Evolutionary conservation across 2,797 vertebrate species (phyloP), one percentile per base, ranked within the genome.

Genomic region (Micromesistius poutassou): DNA sequence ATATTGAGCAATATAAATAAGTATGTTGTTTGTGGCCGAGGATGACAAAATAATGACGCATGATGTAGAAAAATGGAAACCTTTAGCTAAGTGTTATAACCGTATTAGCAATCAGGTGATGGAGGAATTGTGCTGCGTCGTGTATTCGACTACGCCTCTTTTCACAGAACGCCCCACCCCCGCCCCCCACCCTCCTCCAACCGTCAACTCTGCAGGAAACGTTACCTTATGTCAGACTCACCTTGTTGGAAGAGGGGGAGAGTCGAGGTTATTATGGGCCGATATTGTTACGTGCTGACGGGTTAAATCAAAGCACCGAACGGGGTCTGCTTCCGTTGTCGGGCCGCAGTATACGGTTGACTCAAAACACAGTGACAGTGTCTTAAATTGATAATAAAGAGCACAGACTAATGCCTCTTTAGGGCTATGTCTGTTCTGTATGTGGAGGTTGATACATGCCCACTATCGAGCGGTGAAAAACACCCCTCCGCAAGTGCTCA

Each of bases 361-460:
- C 68, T 71, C n/a, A 25, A 71, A 71, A 30, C 25, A 30, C 68
- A 16, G 66, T 25, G 66, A 70, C 28, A 70, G 25, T 30, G n/a
- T 70, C 28, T 25, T 28, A 70, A 70, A 30, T 50, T 50, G 66
- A 30, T 70, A 70, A 70, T 70, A 70, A 70, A 70, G 66, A 70
- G 66, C 66, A 10, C 7, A 30, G 73, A 31, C 40, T 16, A 74
- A 30, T 12, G 16, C 30, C 73, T 30, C 42, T 70, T 13, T 16
- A 31, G 22, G 31, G 62, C 40, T 40, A 25, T n/a, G 55, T 62
- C n/a, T 6, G 55, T 62, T 62, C 13, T 33, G 10, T 16, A n/a
- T 76, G 62, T 38, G 66, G 70, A 8, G 35, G 62, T 28, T 14
- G 55, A 74, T 19, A 22, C 16, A 62, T 33, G 33, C 55, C 66